Base-by-base conservation (phyloP, 2,888 invertebrate species). In the Alloplasta piceator region DNA sequence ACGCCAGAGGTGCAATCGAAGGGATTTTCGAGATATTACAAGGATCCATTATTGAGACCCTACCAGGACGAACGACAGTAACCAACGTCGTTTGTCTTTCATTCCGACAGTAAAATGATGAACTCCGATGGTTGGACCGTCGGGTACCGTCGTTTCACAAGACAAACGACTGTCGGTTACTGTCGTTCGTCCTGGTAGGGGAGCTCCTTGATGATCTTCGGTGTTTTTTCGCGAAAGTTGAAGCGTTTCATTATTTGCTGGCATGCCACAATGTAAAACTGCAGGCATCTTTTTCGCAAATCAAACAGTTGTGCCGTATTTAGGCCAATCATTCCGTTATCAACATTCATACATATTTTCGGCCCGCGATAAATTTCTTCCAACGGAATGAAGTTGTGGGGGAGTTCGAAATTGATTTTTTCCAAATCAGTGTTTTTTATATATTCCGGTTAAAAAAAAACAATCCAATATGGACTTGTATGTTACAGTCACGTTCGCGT, bases 1-100 rank as follows among this genome's bases (percentile, higher is more conserved):
- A n/a, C n/a, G 48, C 67, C 1, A 75, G 58, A 14, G 75, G 63
- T 56, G 75, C 75, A 75, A 75, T 58, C 1, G 67, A 75, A 12
- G 58, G 41, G 3, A 16, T 48, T 38, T 12, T 56, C 46, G 1
- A 6, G 36, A 12, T 58, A 56, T 14, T 67, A n/a, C 67, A 5
- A 67, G n/a, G 1, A 67, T 14, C 38, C n/a, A n/a, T n/a, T n/a
- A n/a, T n/a, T n/a, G 75, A 58, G 55, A n/a, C n/a, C n/a, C n/a
- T n/a, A n/a, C n/a, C n/a, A n/a, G n/a, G n/a, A n/a, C n/a, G n/a
- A n/a, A n/a, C n/a, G n/a, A n/a, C n/a, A n/a, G n/a, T n/a, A n/a
- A n/a, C n/a, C n/a, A n/a, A n/a, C n/a, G n/a, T n/a, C n/a, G n/a
- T n/a, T n/a, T n/a, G n/a, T n/a, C n/a, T n/a, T n/a, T n/a, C n/a